Percentiles rank a stretch among this genome's conserved stretches.
phyloP scores from a whole-genome alignment of 2,113 vertebrate genomes.

The Ictidomys tridecemlineatus region DNA sequence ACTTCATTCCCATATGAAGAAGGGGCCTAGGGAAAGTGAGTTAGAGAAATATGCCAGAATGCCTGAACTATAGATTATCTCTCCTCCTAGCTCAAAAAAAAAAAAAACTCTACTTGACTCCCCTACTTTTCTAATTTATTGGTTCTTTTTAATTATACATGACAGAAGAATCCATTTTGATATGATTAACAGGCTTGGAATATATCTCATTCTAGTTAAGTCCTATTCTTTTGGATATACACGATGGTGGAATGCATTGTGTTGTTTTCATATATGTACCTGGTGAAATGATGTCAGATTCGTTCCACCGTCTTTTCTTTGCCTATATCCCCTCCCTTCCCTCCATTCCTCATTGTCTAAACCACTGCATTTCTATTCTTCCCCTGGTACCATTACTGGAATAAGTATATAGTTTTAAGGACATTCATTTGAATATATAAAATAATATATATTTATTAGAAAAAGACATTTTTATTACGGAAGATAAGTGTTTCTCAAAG shows the following conservation, averaged over 20 bases:
- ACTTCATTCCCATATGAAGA: neutral
- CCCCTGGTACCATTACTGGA: neutral
- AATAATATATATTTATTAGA: neutral
- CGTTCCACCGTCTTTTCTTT: too few species aligned
- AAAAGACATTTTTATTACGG: neutral
- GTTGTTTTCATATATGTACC: too few species aligned
- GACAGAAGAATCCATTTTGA: too few species aligned
- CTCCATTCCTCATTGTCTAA: too few species aligned
- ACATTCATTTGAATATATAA: neutral
- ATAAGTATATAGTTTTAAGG: neutral
- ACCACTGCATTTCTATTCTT: too few species aligned
- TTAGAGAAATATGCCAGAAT: neutral
- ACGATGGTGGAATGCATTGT: too few species aligned
- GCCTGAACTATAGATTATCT: neutral
- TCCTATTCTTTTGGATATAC: too few species aligned
- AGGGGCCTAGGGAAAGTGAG: neutral
- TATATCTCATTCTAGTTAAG: too few species aligned
- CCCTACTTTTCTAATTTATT: neutral
- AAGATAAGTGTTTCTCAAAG: neutral
- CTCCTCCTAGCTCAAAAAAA: neutral
- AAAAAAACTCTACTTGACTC: neutral
- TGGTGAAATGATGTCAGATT: too few species aligned
- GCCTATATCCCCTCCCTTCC: too few species aligned
- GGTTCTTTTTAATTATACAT: too few species aligned
- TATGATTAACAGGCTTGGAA: too few species aligned